phyloP scores from a whole-genome alignment of 2,888 invertebrate species.

The Heteromurus nitidus region DNA sequence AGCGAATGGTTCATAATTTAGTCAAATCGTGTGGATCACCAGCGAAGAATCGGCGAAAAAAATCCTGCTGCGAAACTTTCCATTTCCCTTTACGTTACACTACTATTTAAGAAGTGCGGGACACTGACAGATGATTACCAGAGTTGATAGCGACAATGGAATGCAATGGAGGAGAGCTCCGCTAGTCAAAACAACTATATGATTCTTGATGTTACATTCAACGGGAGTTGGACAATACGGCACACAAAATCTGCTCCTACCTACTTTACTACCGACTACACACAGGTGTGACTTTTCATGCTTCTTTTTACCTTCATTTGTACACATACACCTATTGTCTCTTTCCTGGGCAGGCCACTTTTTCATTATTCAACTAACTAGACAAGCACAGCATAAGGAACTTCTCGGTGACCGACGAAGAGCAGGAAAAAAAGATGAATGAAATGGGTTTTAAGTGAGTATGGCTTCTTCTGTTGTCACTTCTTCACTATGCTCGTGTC shows the following conservation, averaged over 20 bases:
- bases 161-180: conserved; percentile 49
- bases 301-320: conserved; percentile 12
- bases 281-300: conserved; percentile 58
- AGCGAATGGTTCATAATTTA: conserved; percentile 72
- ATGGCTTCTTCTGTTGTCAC: conserved; percentile 39
- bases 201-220: conserved; percentile 52
- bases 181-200: conserved; percentile 62
- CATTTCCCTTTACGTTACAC: conserved; percentile 64
- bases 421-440: no score
- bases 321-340: conserved; percentile 53
- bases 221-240: no score
- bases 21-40: conserved; percentile 73
- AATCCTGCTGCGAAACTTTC: conserved; percentile 73
- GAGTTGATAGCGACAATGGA: conserved; percentile 48
- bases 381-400: conserved; percentile 53
- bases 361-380: conserved; percentile 42
- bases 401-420: no score
- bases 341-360: conserved; percentile 50
- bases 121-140: conserved; percentile 72
- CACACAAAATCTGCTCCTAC: no score
- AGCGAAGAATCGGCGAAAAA: conserved; percentile 72
- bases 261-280: no score
- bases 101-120: conserved; percentile 55
- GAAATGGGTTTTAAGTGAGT: no score
- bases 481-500: conserved; percentile 25